Evolutionary conservation across 2,113 vertebrate species (phyloP).

Genomic region (Lycaon pictus): DNA sequence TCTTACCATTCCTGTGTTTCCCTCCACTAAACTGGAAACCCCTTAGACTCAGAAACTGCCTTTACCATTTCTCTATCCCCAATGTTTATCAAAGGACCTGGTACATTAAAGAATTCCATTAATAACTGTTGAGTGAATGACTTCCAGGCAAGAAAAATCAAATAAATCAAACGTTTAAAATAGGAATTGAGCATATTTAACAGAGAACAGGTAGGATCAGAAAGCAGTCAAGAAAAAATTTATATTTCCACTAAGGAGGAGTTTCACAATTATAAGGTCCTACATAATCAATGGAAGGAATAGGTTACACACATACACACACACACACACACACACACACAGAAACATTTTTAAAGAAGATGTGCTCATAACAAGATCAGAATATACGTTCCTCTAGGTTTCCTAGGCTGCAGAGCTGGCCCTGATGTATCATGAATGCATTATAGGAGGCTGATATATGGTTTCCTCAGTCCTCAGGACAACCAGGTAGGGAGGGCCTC

Average conservation of each 20-base stretch:
- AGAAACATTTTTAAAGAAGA: neutral
- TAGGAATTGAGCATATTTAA: neutral
- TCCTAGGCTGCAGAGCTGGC: neutral
- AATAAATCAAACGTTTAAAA: conserved; percentile 48
- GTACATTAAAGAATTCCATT: neutral
- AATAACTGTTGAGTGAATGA: neutral
- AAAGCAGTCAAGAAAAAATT: conserved; percentile 11
- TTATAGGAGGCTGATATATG: neutral
- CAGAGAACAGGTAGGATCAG: neutral
- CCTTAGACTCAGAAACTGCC: neutral
- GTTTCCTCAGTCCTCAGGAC: neutral
- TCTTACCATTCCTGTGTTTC: neutral
- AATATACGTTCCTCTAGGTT: neutral
- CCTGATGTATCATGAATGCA: neutral
- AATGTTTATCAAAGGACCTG: neutral
- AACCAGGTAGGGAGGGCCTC: neutral
- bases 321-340: neutral
- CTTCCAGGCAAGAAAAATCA: conserved; percentile 43
- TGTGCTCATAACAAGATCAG: neutral
- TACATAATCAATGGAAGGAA: neutral
- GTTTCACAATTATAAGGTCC: neutral
- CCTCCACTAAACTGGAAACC: neutral
- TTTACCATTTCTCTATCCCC: neutral
- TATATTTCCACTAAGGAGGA: neutral
- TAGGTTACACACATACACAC: neutral